Evolutionary conservation across 2,113 vertebrate species (phyloP).

Genomic region (Bucco capensis): DNA sequence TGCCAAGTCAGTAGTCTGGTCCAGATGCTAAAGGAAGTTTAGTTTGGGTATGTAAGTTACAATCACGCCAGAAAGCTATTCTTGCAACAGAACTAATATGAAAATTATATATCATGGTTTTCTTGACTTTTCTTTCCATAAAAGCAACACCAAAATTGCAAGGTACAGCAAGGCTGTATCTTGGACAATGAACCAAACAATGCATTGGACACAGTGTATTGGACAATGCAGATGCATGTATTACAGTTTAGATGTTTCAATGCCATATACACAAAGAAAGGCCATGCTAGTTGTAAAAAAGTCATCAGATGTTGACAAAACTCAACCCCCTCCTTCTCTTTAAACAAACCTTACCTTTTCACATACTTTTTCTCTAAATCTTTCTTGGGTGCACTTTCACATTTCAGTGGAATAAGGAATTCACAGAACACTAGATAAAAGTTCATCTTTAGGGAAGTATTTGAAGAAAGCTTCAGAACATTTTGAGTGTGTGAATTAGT

Average conservation of each 20-base stretch:
- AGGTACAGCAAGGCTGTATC: background rate
- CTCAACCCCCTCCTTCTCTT: background rate
- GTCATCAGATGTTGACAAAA: background rate
- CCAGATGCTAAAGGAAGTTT: background rate
- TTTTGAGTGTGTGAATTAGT: conserved; percentile 25
- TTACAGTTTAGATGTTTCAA: background rate
- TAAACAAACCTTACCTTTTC: background rate
- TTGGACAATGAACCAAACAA: background rate
- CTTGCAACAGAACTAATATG: background rate
- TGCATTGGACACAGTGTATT: background rate
- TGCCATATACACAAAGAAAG: background rate
- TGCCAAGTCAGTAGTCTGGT: background rate
- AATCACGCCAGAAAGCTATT: background rate
- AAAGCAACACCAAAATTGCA: background rate
- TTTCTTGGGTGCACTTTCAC: background rate
- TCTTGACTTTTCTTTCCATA: background rate
- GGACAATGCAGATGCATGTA: background rate
- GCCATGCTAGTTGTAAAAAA: background rate
- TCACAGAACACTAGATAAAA: background rate
- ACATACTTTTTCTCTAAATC: background rate
- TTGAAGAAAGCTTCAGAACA: conserved; percentile 20
- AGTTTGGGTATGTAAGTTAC: background rate
- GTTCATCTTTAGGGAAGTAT: conserved; percentile 15
- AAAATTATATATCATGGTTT: background rate
- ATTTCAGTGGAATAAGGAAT: conserved; percentile 24